Base-by-base conservation (phyloP, 1,140 invertebrate genomes). In the Hypothenemus hampei region DNA sequence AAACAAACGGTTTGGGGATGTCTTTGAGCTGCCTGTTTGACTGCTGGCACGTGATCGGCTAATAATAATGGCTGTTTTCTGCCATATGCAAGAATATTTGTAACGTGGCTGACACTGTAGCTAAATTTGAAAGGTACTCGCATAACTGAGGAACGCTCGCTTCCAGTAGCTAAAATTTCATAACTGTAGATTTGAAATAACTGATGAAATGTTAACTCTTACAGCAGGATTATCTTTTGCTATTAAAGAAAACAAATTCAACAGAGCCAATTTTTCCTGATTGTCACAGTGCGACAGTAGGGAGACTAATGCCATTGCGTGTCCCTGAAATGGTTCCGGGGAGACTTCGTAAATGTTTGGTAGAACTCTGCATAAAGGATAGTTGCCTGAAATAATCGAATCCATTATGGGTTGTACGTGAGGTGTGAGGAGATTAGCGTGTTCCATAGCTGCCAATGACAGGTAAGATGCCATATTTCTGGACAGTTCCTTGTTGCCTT, bases 401-500 rank as follows among this genome's bases (percentile, higher is more conserved):
- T 89, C 85, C 72, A 96, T 89, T 35, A 96, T 92, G 3, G 89
- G 84, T 55, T 93, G 84, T 46, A 93, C 85, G 74, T 94, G 89
- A 41, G 86, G 80, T 53, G 89, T 87, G 13, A 97, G 72, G 54
- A 94, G 72, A 54, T 84, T 81, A 19, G 91, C 86, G 74, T 93
- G 90, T 66, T 94, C 89, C 41, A 93, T 91, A 39, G 91, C 91
- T n/a, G 91, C 91, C 50, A 97, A 73, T 1, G 90, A 93, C 11
- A 97, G 74, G 73, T 97, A 96, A 43, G 89, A 88, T 40, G 91
- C 89, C 73, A 95, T 86, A 72, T 92, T 93, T 31, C 89, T 74
- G 1, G 87, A 87, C 36, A 97, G 76, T 70, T 96, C 92, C 59
- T 83, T 80, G 69, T 95, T 95, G 15, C 89, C 89, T 73, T 91